Conservation (phyloP, 1,140 invertebrate genomes). For the Polypedilum vanderplanki region DNA sequence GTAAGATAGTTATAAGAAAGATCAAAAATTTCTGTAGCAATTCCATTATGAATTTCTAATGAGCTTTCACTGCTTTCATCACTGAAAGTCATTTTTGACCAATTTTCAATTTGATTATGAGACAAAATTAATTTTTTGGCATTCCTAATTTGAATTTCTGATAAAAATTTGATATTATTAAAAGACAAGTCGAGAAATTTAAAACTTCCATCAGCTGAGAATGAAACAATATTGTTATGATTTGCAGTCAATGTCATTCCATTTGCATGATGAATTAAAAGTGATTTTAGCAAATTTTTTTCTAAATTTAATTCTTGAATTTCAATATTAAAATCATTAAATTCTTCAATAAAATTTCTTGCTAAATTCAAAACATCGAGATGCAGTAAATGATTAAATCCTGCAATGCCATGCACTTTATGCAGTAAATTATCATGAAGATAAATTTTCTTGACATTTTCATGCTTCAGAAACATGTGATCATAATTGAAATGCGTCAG, state of each 20-base stretch:
- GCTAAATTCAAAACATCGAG: not conserved
- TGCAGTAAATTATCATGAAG: constrained; percentile 11
- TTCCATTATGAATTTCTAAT: not conserved
- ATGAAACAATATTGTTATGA: not conserved
- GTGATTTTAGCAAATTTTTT: not conserved
- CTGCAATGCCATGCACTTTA: not conserved
- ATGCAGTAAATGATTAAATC: not conserved
- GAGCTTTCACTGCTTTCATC: not conserved
- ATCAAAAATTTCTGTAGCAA: not conserved
- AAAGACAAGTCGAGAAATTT: not conserved
- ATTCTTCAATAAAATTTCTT: not conserved
- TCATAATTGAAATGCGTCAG: not conserved
- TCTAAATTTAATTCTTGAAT: not conserved
- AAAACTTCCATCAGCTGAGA: not conserved
- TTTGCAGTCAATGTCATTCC: not conserved
- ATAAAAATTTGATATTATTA: not conserved
- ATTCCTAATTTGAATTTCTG: not conserved
- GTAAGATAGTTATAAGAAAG: not conserved
- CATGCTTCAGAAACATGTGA: not conserved
- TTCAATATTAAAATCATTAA: constrained; percentile 16
- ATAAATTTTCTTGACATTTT: constrained; percentile 25
- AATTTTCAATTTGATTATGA: not conserved
- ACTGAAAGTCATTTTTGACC: not conserved
- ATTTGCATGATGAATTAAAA: not conserved
- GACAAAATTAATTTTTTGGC: not conserved